These are phyloP conservation scores for Andrena camellia DNA, from an alignment of 2,888 invertebrate genomes.

Conservation along the genomic window DNA sequence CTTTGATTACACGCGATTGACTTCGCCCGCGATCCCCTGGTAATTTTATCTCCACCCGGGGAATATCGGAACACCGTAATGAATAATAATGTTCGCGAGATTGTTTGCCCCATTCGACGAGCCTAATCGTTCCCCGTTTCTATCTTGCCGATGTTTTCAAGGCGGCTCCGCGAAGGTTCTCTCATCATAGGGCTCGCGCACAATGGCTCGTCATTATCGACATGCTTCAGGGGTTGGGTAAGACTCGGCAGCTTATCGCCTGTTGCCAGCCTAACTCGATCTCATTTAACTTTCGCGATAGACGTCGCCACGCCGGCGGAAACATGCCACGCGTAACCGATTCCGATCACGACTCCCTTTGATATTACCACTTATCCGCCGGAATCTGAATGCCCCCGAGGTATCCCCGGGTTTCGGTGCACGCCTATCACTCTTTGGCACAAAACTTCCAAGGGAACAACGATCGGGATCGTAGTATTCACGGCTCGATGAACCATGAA, in stretches of 20 bases:
- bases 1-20: constrained; percentile 46
- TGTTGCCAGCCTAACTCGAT: constrained; percentile 69
- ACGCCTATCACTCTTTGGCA: constrained; percentile 16
- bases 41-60: constrained; percentile 33
- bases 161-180: constrained; percentile 25
- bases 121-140: background rate
- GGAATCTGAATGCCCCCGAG: constrained; percentile 26
- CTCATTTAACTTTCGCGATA: constrained; percentile 70
- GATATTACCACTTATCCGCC: constrained; percentile 8
- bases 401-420: constrained; percentile 23
- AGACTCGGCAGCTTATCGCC: constrained; percentile 63
- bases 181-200: constrained; percentile 32
- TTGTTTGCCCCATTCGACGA: background rate
- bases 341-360: constrained; percentile 17
- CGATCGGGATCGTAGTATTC: constrained; percentile 19
- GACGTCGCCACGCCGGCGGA: constrained; percentile 20
- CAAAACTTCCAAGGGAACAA: constrained; percentile 35
- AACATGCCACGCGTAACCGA: constrained; percentile 42
- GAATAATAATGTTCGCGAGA: constrained; percentile 1
- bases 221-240: constrained; percentile 47
- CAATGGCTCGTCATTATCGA: constrained; percentile 66
- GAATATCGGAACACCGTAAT: constrained; percentile 2
- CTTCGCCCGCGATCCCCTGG: background rate
- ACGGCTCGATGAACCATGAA: constrained; percentile 20
- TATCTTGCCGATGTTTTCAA: constrained; percentile 16